phyloP scores from a whole-genome alignment of 2,797 vertebrate species.

The Scarus forsteni region DNA sequence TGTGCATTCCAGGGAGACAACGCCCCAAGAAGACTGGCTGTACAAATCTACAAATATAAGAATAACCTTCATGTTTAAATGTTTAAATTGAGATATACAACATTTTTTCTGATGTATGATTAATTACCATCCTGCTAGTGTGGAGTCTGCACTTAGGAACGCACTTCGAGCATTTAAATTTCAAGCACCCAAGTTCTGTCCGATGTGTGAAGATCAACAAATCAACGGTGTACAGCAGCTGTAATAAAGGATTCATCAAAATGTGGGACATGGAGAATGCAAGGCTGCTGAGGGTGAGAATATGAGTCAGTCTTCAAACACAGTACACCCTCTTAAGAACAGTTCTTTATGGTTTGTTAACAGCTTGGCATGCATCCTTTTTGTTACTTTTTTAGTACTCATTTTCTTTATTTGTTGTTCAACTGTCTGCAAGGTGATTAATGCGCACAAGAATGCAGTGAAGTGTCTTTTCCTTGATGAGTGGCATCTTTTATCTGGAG shows the following conservation, averaged over 20 bases:
- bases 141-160: slow-evolving; percentile 88
- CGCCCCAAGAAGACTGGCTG: too few species aligned
- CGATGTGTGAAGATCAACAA: slow-evolving; percentile 83
- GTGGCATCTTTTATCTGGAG: slow-evolving; percentile 90
- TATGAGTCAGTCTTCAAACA: background rate
- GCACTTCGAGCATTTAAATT: slow-evolving; percentile 79
- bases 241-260: slow-evolving; percentile 86
- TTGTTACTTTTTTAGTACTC: background rate
- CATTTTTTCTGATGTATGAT: background rate
- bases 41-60: too few species aligned
- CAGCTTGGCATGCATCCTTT: background rate
- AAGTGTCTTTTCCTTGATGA: slow-evolving; percentile 87
- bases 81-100: background rate
- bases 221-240: slow-evolving; percentile 85
- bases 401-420: background rate
- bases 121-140: slow-evolving; percentile 73
- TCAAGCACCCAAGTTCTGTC: slow-evolving; percentile 85
- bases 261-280: slow-evolving; percentile 84
- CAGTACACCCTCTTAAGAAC: background rate
- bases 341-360: too few species aligned
- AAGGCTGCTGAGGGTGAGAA: slow-evolving; percentile 85
- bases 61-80: too few species aligned
- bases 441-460: slow-evolving; percentile 85
- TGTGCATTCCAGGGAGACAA: too few species aligned
- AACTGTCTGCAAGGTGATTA: slow-evolving; percentile 77